Conservation (phyloP, 2,113 vertebrate species). For the Leucosticte australis region DNA sequence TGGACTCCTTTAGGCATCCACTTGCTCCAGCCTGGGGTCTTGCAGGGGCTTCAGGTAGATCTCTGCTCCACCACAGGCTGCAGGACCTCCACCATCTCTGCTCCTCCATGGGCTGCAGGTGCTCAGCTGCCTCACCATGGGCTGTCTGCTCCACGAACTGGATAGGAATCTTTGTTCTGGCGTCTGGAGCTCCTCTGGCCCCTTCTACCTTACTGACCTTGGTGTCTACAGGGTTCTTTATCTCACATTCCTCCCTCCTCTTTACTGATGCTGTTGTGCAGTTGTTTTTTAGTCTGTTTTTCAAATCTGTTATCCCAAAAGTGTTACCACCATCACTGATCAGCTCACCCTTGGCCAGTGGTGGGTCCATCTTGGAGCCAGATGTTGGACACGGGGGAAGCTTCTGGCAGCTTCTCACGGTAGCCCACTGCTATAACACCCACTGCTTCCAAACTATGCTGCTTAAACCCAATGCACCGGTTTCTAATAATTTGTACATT, state of each 20-base stretch:
- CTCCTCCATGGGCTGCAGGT: neutral
- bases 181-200: neutral
- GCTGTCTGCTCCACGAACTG: rapidly evolving
- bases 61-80: neutral
- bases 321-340: rapidly evolving
- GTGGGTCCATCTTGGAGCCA: rapidly evolving
- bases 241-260: neutral
- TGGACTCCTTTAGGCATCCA: neutral
- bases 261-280: neutral
- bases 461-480: rapidly evolving
- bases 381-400: rapidly evolving
- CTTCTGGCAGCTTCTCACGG: neutral
- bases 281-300: rapidly evolving
- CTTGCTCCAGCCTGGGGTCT: rapidly evolving
- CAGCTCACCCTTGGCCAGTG: rapidly evolving
- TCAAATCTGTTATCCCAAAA: neutral
- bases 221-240: neutral
- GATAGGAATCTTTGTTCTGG: neutral
- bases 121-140: too few relatives aligned
- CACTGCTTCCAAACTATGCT: neutral
- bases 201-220: neutral
- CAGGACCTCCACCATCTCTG: neutral
- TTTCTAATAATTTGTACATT: neutral
- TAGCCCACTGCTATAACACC: neutral
- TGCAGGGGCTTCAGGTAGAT: neutral